A percentile compares a stretch with the other conserved stretches of the same genome.
These are phyloP conservation scores for Gallinago paraguaiae DNA, from an alignment of 2,113 vertebrate species.

Conservation along the genomic window DNA sequence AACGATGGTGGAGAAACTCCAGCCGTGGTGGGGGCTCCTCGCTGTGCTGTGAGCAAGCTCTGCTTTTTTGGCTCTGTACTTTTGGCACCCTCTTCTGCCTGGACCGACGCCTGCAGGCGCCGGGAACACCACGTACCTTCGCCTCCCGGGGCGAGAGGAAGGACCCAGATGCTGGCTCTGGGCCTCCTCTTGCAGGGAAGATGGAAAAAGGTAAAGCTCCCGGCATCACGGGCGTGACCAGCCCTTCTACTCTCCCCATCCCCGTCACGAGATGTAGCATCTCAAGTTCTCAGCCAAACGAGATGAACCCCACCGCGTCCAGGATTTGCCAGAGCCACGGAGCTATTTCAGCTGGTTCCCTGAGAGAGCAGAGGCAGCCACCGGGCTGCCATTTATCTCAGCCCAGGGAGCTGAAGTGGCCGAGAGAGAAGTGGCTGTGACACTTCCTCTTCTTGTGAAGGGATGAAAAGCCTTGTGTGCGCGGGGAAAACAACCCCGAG, in stretches of 20 bases:
- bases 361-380: neutral
- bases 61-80: neutral
- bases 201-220: fast-evolving
- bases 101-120: neutral
- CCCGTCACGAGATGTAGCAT: neutral
- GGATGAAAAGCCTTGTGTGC: neutral
- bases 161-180: fast-evolving
- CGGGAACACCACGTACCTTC: neutral
- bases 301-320: fast-evolving
- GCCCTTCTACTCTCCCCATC: neutral
- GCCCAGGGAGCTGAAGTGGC: neutral
- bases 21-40: neutral
- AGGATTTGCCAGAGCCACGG: fast-evolving
- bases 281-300: neutral
- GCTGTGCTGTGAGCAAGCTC: fast-evolving
- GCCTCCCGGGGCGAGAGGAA: neutral
- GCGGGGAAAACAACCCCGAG: neutral
- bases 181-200: neutral
- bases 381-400: neutral
- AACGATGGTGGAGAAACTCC: neutral
- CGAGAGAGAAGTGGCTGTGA: neutral
- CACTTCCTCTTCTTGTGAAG: neutral
- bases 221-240: fast-evolving
- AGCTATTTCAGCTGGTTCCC: neutral
- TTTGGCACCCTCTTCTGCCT: conserved; percentile 27